Base-by-base conservation (phyloP, 2,797 vertebrate genomes). In the Cichlasoma orientale region DNA sequence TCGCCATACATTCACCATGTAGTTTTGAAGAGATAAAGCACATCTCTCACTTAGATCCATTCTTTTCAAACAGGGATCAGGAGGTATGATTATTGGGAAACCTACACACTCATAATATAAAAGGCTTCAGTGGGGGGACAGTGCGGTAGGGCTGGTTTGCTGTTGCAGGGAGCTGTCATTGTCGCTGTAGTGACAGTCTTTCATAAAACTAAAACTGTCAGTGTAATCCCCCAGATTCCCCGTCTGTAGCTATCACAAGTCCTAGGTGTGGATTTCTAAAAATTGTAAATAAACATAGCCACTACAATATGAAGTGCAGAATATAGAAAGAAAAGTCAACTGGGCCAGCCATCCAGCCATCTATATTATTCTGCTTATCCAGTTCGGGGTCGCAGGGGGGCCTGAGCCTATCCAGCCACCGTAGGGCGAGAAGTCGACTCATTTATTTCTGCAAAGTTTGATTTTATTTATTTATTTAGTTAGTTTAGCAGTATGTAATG, bases 41-140 rank as follows among this genome's bases (percentile, higher is more conserved):
- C 21, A n/a, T 74, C 14, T 78, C 56, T 69, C 41, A 72, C 79
- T 63, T 3, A 19, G 21, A 88, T 56, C n/a, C 54, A 4, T 80
- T 66, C 10, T 79, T 66, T 74, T 75, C 38, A 72, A 72, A 25
- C 19, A 56, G 74, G 56, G 36, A 71, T 84, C 75, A 44, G 63
- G 55, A 27, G 56, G n/a, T 56, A 21, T 36, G 72, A 72, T 75
- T 68, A 77, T 19, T 69, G 41, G 25, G 77, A 82, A 71, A 70
- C 4, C 66, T 50, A 47, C 57, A 79, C 50, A 74, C 54, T 74
- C 74, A 44, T 23, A 61, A 31, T 31, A 33, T 1, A 8, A 57
- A 33, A 31, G 33, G 27, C 36, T 77, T 76, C 47, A 70, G n/a
- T 38, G 72, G 56, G 72, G 72, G 76, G 73, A 76, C 61, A 31